Evolutionary conservation across 2,113 vertebrate species (phyloP).

Genomic region (Xiphophorus couchianus): DNA sequence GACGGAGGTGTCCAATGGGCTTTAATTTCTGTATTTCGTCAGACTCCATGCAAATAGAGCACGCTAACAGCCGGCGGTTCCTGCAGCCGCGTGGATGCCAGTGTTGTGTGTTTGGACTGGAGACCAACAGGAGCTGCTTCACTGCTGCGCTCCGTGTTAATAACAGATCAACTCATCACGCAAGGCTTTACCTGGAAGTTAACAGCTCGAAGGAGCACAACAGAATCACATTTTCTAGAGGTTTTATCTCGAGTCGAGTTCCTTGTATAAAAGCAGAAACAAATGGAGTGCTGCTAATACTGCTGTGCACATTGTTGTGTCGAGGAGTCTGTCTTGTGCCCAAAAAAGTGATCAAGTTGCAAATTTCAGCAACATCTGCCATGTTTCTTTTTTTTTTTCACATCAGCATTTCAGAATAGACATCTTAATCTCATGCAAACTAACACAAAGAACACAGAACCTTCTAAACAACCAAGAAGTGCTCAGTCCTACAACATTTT

Average conservation of each 20-base stretch:
- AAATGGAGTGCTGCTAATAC: neutral
- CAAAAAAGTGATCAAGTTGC: neutral
- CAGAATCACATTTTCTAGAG: neutral
- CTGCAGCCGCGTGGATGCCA: conserved; percentile 29
- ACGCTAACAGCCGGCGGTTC: conserved; percentile 15
- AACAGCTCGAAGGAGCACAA: neutral
- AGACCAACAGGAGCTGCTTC: conserved; percentile 13
- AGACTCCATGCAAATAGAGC: conserved; percentile 14
- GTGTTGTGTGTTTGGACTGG: conserved; percentile 12
- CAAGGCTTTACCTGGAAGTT: conserved; percentile 5
- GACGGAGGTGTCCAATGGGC: conserved; percentile 2
- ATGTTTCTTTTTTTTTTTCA: too few species aligned
- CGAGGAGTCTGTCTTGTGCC: neutral
- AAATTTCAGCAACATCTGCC: too few species aligned
- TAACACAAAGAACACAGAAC: neutral
- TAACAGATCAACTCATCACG: conserved; percentile 28
- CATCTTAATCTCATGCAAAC: neutral
- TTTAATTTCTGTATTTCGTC: conserved; percentile 1
- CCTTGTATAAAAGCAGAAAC: neutral
- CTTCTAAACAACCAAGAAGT: neutral
- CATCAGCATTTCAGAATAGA: too few species aligned
- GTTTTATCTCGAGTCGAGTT: neutral
- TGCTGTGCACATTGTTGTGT: neutral
- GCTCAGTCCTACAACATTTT: too few species aligned
- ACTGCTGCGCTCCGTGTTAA: conserved; percentile 28